These are phyloP conservation scores for Dipodomys stephensi DNA, from an alignment of 2,113 vertebrate genomes.

Conservation along the genomic window DNA sequence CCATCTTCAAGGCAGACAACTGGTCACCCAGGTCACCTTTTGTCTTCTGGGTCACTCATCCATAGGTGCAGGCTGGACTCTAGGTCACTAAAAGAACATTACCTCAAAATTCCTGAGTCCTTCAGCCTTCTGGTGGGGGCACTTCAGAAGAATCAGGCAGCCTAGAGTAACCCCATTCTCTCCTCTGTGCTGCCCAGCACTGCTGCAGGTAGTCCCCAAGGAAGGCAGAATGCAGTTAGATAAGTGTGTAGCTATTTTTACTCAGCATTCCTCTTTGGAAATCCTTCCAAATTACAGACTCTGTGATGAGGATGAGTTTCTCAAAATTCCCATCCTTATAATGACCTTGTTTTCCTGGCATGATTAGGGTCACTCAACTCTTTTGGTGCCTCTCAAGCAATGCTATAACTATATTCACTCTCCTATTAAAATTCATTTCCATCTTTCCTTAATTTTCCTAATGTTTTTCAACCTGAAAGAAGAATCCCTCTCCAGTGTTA, in stretches of 20 bases:
- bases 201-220: background rate
- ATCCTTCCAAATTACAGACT: constrained; percentile 2
- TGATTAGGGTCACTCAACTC: background rate
- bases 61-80: rapidly evolving
- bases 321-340: background rate
- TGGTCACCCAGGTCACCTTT: background rate
- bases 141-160: background rate
- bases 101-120: background rate
- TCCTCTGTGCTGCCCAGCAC: background rate
- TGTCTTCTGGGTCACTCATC: background rate
- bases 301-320: background rate
- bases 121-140: background rate
- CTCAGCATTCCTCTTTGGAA: background rate
- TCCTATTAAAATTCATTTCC: background rate
- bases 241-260: background rate
- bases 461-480: background rate
- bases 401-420: background rate
- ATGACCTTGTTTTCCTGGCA: background rate
- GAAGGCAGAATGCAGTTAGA: background rate
- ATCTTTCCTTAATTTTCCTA: background rate
- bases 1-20: background rate
- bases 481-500: background rate
- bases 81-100: background rate
- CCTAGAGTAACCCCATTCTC: background rate
- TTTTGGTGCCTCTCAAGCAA: background rate